phyloP scores from a whole-genome alignment of 1,140 invertebrate species.

The Ericerus pela region DNA sequence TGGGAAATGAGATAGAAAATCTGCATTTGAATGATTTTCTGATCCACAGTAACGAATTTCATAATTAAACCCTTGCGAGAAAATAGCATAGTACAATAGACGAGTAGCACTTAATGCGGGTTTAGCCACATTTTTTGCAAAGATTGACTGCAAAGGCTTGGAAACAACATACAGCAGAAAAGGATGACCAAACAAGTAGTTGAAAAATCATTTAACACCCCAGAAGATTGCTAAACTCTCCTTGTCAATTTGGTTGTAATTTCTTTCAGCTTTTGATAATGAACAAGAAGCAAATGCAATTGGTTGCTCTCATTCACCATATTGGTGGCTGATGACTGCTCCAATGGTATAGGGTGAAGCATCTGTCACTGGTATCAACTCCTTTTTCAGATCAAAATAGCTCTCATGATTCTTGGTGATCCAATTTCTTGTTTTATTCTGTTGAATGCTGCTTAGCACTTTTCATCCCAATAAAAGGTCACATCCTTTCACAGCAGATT shows the following conservation, averaged over 20 bases:
- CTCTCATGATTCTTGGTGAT: conserved; percentile 13
- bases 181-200: conserved; percentile 32
- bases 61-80: too few species aligned
- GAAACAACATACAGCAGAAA: conserved; percentile 37
- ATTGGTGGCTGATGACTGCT: too few species aligned
- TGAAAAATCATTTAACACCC: conserved; percentile 31
- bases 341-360: conserved; percentile 20
- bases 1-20: too few species aligned
- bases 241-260: conserved; percentile 29
- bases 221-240: too few species aligned
- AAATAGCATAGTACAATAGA: too few species aligned
- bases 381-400: conserved; percentile 19
- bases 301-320: conserved; percentile 18
- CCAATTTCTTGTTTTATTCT: conserved; percentile 13
- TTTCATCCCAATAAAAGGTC: conserved; percentile 19
- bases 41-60: too few species aligned
- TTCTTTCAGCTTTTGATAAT: conserved; percentile 23
- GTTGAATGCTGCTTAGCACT: conserved; percentile 10
- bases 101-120: too few species aligned
- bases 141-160: conserved; percentile 34
- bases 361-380: conserved; percentile 17
- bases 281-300: conserved; percentile 25
- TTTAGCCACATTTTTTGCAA: conserved; percentile 21
- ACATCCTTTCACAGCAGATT: too few species aligned
- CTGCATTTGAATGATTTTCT: too few species aligned